Evolutionary conservation across 1,140 invertebrate species (phyloP).

Genomic region (Drosophila orena): DNA sequence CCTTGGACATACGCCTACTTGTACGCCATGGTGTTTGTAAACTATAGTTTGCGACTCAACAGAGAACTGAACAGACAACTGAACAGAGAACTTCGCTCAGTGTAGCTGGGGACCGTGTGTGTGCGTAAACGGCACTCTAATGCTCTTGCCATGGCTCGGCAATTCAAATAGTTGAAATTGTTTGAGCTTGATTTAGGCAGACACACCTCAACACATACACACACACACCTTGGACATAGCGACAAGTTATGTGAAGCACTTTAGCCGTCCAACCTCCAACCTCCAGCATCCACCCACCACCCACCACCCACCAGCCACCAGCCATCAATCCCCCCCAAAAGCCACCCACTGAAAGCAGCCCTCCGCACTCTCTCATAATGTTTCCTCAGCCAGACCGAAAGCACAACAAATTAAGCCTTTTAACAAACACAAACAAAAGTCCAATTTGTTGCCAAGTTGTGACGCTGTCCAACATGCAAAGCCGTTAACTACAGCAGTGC

Average conservation of each 20-base stretch:
- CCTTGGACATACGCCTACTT: too few species aligned
- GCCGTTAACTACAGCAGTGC: constrained; percentile 65
- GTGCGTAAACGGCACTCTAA: constrained; percentile 52
- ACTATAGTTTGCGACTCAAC: neutral
- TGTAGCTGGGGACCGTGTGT: constrained; percentile 19
- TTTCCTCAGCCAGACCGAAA: constrained; percentile 64
- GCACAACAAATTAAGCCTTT: constrained; percentile 81
- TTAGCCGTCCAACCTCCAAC: constrained; percentile 28
- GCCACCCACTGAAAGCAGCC: constrained; percentile 2
- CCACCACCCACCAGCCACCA: neutral
- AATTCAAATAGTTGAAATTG: constrained; percentile 82
- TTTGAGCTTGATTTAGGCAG: constrained; percentile 79
- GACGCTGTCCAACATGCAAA: constrained; percentile 73
- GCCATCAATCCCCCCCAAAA: neutral
- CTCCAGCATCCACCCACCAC: constrained; percentile 1
- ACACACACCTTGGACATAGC: constrained; percentile 26
- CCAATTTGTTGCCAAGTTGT: constrained; percentile 79
- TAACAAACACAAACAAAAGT: constrained; percentile 82
- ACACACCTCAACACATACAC: constrained; percentile 47
- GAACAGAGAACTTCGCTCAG: neutral
- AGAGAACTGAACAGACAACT: neutral
- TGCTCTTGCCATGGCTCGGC: constrained; percentile 59
- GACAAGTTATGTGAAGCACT: constrained; percentile 77
- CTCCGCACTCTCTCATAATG: constrained; percentile 53
- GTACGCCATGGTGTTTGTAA: too few species aligned